Base-by-base conservation (phyloP, 1,140 invertebrate species). In the Ectropis grisescens region DNA sequence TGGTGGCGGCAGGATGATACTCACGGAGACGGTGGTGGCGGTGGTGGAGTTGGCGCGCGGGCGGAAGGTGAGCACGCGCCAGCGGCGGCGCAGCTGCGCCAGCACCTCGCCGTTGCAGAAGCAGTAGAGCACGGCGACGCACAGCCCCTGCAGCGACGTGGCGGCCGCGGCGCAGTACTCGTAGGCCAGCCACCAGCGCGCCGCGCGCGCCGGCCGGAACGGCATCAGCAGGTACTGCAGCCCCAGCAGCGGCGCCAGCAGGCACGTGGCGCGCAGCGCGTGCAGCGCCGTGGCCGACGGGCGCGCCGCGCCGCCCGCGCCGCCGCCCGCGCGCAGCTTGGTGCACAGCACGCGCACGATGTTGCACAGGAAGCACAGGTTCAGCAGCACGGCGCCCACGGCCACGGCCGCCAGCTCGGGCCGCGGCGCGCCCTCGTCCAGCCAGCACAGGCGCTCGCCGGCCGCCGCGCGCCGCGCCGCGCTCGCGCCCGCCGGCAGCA, bases 91-190 rank as follows among this genome's bases (percentile, higher is more conserved):
- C 56, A 93, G 87, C 74, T 93, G 91, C 11, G 91, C 89, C 55
- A 93, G 88, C 82, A 96, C 95, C 88, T 97, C 94, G 41, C 94
- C 94, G 65, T 98, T 98, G 81, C 91, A 95, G 85, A 97, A 98
- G 70, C 96, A 98, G 80, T 97, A 97, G 5, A 98, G 85, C 13
- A 94, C 87, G 8, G 95, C 92, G 8, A 98, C 95, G 59, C 91
- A 93, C 15, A 97, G 86, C 33, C 96, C 96, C 93, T 98, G 96
- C 64, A 95, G 90, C 28, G 95, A 96, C 19, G 91, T 90, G 10
- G 91, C 91, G 38, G 95, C 82, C 26, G 95, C 94, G 4, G 93
- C 91, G 37, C 92, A 84, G 41, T 93, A 87, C 62, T 95, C 92
- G 79, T 98, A 97, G 31, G 88, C 82, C 30, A 87, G 82, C 70